A percentile compares a stretch with the other conserved stretches of the same genome.
These are phyloP conservation scores for Colostygia pectinataria DNA, from an alignment of 2,888 invertebrate genomes.

Conservation along the genomic window DNA sequence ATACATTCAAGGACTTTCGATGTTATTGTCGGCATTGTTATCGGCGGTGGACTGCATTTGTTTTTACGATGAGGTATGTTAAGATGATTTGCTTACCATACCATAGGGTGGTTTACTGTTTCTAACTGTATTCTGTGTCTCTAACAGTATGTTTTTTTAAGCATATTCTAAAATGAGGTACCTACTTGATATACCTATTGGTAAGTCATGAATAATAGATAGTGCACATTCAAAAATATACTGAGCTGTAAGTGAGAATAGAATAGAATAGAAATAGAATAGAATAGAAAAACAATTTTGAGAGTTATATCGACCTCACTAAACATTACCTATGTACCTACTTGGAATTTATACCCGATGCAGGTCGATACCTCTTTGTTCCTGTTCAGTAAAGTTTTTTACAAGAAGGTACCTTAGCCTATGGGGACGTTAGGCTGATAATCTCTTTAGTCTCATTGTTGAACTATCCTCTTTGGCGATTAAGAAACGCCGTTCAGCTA, in stretches of 20 bases:
- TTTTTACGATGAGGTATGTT: conserved; percentile 74
- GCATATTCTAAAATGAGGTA: not conserved
- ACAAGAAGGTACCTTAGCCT: conserved; percentile 12
- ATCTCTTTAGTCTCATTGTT: conserved; percentile 27
- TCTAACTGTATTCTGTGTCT: too few relatives aligned
- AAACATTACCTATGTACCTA: conserved; percentile 10
- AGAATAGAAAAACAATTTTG: too few relatives aligned
- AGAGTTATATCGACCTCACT: conserved; percentile 2
- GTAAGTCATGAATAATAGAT: too few relatives aligned
- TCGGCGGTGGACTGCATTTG: conserved; percentile 65
- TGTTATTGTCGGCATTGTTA: conserved; percentile 55
- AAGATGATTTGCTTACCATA: not conserved
- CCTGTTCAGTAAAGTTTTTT: conserved; percentile 10
- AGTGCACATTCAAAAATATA: too few relatives aligned
- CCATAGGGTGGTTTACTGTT: too few relatives aligned
- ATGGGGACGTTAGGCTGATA: conserved; percentile 21
- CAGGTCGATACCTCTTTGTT: conserved; percentile 12
- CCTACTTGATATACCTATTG: not conserved
- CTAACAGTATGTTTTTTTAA: not conserved
- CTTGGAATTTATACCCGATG: conserved; percentile 10
- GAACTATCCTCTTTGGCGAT: conserved; percentile 33
- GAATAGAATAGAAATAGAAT: too few relatives aligned
- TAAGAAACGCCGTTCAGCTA: conserved; percentile 27
- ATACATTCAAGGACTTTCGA: conserved; percentile 58
- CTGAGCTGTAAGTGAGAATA: too few relatives aligned